Percentiles rank a stretch among this genome's conserved stretches.
Evolutionary conservation across 1,140 invertebrate genomes (phyloP).

Genomic region (Oedothorax gibbosus): DNA sequence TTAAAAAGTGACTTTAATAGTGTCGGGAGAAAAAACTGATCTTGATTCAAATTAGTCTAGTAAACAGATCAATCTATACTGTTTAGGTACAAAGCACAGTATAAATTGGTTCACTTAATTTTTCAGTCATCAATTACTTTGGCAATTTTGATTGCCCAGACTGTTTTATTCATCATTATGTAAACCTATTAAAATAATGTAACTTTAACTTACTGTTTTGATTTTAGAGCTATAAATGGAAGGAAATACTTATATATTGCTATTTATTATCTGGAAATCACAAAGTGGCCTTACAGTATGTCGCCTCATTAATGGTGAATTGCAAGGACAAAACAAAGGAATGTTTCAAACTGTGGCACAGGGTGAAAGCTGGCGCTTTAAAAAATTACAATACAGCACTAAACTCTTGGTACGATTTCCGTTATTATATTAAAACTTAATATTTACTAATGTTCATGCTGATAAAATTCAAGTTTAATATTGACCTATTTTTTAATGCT

Average conservation of each 20-base stretch:
- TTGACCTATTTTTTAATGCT: background rate
- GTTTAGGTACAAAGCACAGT: too few species aligned
- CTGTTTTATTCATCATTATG: background rate
- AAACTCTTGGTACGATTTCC: background rate
- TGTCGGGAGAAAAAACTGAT: too few species aligned
- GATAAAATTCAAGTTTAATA: background rate
- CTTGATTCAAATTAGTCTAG: too few species aligned
- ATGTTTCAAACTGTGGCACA: conserved; percentile 14
- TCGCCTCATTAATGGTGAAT: background rate
- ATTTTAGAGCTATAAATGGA: conserved; percentile 5
- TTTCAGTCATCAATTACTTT: background rate
- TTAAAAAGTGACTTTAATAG: too few species aligned
- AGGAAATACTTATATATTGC: conserved; percentile 17
- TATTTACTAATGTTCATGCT: too few species aligned
- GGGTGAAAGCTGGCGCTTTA: conserved; percentile 2
- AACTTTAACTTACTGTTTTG: background rate
- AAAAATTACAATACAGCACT: background rate
- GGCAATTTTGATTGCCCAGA: background rate
- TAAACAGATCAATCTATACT: too few species aligned
- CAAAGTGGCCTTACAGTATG: background rate
- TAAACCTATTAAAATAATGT: background rate
- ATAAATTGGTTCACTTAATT: too few species aligned
- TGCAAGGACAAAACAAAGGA: conserved; percentile 4
- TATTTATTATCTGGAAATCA: conserved; percentile 9
- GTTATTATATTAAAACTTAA: too few species aligned